These are phyloP conservation scores for Lucinisca nassula DNA, from an alignment of 2,888 invertebrate species.

Conservation along the genomic window DNA sequence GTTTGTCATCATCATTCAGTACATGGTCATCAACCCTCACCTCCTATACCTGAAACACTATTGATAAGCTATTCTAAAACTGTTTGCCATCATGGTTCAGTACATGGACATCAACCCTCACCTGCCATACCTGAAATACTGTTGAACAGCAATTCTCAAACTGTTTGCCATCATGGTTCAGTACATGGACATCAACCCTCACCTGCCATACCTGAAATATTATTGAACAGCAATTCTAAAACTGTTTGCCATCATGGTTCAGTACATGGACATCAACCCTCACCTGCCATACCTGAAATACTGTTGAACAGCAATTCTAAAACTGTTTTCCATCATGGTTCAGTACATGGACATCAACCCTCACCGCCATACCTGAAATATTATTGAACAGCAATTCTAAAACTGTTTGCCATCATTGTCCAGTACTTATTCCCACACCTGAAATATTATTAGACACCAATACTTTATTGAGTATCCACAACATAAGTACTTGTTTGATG, in stretches of 20 bases:
- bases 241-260: constrained; percentile 96
- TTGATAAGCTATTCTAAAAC: too few species aligned
- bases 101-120: constrained; percentile 96
- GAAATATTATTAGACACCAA: constrained; percentile 92
- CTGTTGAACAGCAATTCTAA: constrained; percentile 97
- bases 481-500: too few species aligned
- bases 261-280: constrained; percentile 96
- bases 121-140: constrained; percentile 89
- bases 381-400: constrained; percentile 97
- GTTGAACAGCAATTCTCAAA: constrained; percentile 97
- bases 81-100: constrained; percentile 97
- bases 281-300: constrained; percentile 90
- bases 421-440: constrained; percentile 91
- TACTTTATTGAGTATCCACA: too few species aligned
- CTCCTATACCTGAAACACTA: too few species aligned
- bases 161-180: constrained; percentile 97
- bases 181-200: constrained; percentile 95
- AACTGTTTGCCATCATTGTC: constrained; percentile 97
- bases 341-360: constrained; percentile 96
- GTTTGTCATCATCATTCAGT: too few species aligned
- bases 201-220: constrained; percentile 89
- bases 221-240: too few species aligned
- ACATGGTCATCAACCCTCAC: too few species aligned
- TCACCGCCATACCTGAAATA: too few species aligned
- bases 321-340: constrained; percentile 98